These are phyloP conservation scores for Pecten maximus DNA, from an alignment of 2,888 invertebrate genomes.

Conservation along the genomic window DNA sequence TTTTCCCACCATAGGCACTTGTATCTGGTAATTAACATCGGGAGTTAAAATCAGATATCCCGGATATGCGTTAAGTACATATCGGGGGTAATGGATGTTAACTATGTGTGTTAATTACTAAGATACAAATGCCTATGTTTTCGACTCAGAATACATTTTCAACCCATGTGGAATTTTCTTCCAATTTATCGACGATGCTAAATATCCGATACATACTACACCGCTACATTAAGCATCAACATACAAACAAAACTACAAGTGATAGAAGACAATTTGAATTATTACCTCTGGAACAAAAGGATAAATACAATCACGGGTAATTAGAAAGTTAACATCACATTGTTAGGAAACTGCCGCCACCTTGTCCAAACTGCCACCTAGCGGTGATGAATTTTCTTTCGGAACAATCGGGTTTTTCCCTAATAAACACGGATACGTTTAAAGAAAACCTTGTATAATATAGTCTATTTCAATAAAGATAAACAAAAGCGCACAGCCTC, in stretches of 20 bases:
- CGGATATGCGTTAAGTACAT: no score
- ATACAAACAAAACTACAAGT: not conserved
- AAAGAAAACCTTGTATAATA: not conserved
- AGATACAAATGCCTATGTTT: no score
- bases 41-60: no score
- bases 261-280: not conserved
- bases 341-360: constrained; percentile 32
- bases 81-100: no score
- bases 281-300: not conserved
- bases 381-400: not conserved
- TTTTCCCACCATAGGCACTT: no score
- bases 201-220: not conserved
- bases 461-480: not conserved
- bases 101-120: no score
- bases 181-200: not conserved
- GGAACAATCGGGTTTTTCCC: not conserved
- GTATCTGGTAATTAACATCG: no score
- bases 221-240: not conserved
- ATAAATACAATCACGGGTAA: not conserved
- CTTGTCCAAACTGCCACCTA: not conserved
- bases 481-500: not conserved
- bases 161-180: not conserved
- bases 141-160: no score
- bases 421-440: not conserved
- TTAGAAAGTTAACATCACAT: not conserved